phyloP scores from a whole-genome alignment of 1,140 invertebrate genomes.

The Temnothorax longispinosus region DNA sequence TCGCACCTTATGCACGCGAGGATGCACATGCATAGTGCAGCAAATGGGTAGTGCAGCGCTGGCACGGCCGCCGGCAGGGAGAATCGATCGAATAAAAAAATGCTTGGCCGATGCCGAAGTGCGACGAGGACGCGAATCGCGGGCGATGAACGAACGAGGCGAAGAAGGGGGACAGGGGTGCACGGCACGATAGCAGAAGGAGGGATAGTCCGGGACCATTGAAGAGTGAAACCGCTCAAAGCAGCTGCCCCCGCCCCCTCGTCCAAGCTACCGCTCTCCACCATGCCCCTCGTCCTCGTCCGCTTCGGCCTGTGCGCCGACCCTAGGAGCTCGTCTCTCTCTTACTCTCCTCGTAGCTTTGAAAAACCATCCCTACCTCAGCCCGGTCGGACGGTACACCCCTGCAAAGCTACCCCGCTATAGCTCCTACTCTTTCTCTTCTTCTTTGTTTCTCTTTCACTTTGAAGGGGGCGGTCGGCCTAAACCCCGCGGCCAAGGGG shows the following conservation, averaged over 20 bases:
- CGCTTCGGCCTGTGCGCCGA: conserved; percentile 72
- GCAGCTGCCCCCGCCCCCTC: conserved; percentile 80
- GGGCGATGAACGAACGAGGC: conserved; percentile 71
- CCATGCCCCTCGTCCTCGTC: conserved; percentile 64
- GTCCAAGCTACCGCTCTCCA: conserved; percentile 62
- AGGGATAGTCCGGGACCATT: conserved; percentile 80
- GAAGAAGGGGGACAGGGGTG: conserved; percentile 70
- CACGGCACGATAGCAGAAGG: conserved; percentile 70
- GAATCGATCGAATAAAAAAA: conserved; percentile 78
- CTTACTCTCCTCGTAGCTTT: conserved; percentile 75
- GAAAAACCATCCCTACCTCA: conserved; percentile 71
- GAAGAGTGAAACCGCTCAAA: conserved; percentile 86
- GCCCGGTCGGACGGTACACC: conserved; percentile 62
- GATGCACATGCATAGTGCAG: conserved; percentile 75
- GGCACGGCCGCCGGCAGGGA: conserved; percentile 56
- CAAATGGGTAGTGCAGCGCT: conserved; percentile 59
- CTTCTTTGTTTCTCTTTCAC: conserved; percentile 57
- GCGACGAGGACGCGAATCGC: conserved; percentile 78
- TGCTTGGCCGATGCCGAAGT: conserved; percentile 77
- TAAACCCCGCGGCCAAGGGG: conserved; percentile 61
- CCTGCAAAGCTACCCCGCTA: conserved; percentile 60
- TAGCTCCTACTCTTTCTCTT: conserved; percentile 33
- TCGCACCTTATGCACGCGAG: conserved; percentile 75
- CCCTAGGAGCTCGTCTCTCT: conserved; percentile 73
- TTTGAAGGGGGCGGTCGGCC: conserved; percentile 60